phyloP scores from a whole-genome alignment of 35 echinoderm and acorn worm genomes.

The Patiria miniata region DNA sequence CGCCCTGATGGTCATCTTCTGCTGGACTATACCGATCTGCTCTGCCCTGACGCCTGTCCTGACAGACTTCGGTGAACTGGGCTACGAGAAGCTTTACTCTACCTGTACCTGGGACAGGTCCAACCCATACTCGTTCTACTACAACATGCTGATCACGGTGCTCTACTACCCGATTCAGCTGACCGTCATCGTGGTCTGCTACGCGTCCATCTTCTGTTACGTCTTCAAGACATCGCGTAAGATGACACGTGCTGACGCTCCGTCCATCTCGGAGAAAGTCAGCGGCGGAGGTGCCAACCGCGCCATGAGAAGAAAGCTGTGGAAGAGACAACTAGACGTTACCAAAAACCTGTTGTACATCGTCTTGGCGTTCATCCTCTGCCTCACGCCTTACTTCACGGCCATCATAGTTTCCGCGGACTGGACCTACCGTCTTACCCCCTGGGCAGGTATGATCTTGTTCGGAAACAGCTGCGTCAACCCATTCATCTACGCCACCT shows the following conservation, averaged over 20 bases:
- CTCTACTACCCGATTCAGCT: constrained; percentile 32
- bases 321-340: constrained; percentile 49
- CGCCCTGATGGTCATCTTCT: constrained; percentile 21
- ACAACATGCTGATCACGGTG: constrained; percentile 12
- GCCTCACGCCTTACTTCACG: constrained; percentile 44
- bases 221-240: background rate
- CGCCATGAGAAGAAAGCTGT: background rate
- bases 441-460: constrained; percentile 24
- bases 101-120: constrained; percentile 47
- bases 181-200: constrained; percentile 32
- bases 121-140: constrained; percentile 37
- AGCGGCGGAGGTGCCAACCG: background rate
- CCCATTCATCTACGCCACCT: constrained; percentile 65
- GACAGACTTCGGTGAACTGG: constrained; percentile 46
- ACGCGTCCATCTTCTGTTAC: constrained; percentile 24
- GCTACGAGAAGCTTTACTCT: constrained; percentile 50
- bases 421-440: background rate
- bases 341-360: constrained; percentile 73
- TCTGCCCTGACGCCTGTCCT: constrained; percentile 34
- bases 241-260: background rate
- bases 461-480: constrained; percentile 55
- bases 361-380: constrained; percentile 48
- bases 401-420: background rate
- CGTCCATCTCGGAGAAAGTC: background rate
- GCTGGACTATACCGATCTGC: constrained; percentile 26